phyloP scores from a whole-genome alignment of 2,113 vertebrate species.

The Spheniscus mendiculus region DNA sequence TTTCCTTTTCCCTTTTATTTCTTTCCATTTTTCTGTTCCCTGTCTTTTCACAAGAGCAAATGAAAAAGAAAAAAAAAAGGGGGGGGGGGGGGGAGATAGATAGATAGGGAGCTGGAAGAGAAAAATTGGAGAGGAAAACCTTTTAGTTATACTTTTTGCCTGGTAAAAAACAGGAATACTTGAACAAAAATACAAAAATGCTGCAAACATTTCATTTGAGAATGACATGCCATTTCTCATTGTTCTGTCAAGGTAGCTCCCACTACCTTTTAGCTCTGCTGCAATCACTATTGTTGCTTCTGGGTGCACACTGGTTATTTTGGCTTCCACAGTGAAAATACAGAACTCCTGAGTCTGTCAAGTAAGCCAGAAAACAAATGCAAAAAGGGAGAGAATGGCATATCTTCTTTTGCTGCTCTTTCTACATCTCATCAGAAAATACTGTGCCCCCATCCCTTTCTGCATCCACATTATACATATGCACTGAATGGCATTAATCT shows the following conservation, averaged over 20 bases:
- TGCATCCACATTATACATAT: fast-evolving
- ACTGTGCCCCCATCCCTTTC: neutral
- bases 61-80: neutral
- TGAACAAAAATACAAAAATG: neutral
- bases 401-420: neutral
- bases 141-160: neutral
- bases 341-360: neutral
- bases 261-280: neutral
- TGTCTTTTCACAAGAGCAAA: neutral
- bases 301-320: neutral
- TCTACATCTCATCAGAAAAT: neutral
- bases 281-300: neutral
- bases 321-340: neutral
- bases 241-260: neutral
- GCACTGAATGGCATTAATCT: too few relatives aligned
- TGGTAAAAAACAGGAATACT: neutral
- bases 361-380: neutral
- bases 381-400: neutral
- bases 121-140: neutral
- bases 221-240: neutral
- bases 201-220: neutral
- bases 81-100: too few relatives aligned
- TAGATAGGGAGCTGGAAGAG: neutral
- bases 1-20: neutral
- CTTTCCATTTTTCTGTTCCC: neutral